phyloP scores from a whole-genome alignment of 2,888 invertebrate species.

The Ashinkailepas kermadecensis region DNA sequence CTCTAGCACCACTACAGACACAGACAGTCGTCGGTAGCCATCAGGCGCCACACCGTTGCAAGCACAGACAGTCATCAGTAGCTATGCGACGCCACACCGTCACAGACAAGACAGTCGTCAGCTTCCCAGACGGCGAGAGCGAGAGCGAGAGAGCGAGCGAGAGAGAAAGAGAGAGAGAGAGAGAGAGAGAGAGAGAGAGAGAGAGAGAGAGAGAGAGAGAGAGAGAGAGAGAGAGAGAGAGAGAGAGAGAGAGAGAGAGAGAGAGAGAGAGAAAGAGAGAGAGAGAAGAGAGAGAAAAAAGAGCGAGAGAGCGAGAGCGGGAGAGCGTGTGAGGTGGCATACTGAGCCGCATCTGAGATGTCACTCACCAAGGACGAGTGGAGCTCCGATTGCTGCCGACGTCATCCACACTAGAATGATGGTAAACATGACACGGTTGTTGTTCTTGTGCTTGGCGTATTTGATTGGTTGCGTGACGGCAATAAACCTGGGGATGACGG shows the following conservation, averaged over 20 bases:
- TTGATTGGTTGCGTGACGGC: conserved; percentile 98
- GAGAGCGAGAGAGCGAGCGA: background rate
- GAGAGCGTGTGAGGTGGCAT: too few relatives aligned
- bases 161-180: background rate
- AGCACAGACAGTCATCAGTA: too few relatives aligned
- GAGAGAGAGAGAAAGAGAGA: background rate
- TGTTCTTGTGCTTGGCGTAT: conserved; percentile 97
- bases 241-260: conserved; percentile 6
- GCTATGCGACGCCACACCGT: too few relatives aligned
- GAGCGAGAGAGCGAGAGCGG: too few relatives aligned
- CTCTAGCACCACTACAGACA: too few relatives aligned
- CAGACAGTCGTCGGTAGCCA: too few relatives aligned
- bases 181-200: background rate
- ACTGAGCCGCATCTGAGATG: conserved; percentile 12
- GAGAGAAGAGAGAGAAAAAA: too few relatives aligned
- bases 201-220: conserved; percentile 3
- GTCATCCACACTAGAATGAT: conserved; percentile 94
- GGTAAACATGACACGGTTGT: conserved; percentile 85
- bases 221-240: conserved; percentile 14
- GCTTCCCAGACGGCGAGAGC: too few relatives aligned
- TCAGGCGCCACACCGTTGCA: background rate
- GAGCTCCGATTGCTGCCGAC: conserved; percentile 76
- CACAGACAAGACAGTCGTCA: too few relatives aligned
- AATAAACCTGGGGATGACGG: conserved; percentile 68
- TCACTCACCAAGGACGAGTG: conserved; percentile 28